These are phyloP conservation scores for Oreochromis niloticus DNA, from an alignment of 2,113 vertebrate genomes.

Conservation along the genomic window DNA sequence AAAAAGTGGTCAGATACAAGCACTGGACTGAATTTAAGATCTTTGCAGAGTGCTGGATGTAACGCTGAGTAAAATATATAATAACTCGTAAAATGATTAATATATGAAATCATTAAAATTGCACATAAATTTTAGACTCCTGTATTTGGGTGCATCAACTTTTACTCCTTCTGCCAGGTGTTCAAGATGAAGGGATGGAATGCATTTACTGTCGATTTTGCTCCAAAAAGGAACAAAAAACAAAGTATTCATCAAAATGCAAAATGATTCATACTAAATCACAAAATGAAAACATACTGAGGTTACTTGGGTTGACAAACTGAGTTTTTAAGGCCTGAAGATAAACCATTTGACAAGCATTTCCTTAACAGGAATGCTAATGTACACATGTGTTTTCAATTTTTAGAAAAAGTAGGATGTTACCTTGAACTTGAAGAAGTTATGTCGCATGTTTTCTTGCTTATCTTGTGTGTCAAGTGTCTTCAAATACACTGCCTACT, in stretches of 20 bases:
- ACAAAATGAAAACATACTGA: constrained; percentile 5
- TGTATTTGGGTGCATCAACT: neutral
- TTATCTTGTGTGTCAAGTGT: neutral
- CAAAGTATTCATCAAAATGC: neutral
- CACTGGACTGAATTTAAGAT: neutral
- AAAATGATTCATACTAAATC: constrained; percentile 16
- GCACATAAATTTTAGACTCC: neutral
- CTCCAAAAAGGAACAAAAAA: neutral
- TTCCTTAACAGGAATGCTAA: constrained; percentile 9
- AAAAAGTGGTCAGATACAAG: neutral
- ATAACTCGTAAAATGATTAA: neutral
- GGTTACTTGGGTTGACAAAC: constrained; percentile 4
- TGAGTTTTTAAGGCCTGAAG: constrained; percentile 1
- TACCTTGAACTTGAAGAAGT: neutral
- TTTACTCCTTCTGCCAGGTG: neutral
- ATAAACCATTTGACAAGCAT: neutral
- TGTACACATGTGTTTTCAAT: constrained; percentile 15
- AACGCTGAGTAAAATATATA: neutral
- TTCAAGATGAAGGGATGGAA: neutral
- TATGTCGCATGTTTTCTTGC: neutral
- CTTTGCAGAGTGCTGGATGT: neutral
- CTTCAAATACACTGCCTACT: neutral
- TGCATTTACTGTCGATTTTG: neutral
- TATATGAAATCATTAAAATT: neutral
- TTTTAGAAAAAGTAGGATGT: neutral